These are phyloP conservation scores for Glyphotaelius pellucidus DNA, from an alignment of 2,888 invertebrate species.

Conservation along the genomic window DNA sequence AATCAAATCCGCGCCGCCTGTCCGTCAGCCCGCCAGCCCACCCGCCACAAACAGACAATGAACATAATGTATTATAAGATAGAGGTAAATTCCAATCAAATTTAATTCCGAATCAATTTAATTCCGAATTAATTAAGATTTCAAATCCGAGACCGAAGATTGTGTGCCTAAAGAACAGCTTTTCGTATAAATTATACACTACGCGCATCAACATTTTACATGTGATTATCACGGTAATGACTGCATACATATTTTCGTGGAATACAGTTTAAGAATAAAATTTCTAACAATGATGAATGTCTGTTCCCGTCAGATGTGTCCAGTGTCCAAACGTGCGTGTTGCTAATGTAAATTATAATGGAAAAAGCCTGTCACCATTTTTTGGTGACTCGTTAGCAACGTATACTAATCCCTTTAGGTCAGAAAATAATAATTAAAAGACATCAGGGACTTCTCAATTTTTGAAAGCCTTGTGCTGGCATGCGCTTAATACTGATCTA, in stretches of 20 bases:
- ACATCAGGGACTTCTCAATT: constrained; percentile 3
- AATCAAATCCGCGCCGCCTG: no score
- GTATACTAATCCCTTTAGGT: constrained; percentile 6
- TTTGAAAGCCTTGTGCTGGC: not conserved
- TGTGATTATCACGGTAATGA: no score
- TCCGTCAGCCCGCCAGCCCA: no score
- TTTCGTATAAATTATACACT: no score
- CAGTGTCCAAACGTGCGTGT: not conserved
- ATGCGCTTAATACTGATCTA: not conserved
- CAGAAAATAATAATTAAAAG: constrained; percentile 18
- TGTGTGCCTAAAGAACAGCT: no score
- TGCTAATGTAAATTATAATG: constrained; percentile 15
- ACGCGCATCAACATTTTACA: no score
- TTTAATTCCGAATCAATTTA: no score
- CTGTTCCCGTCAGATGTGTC: not conserved
- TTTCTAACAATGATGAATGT: not conserved
- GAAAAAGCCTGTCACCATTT: constrained; percentile 10
- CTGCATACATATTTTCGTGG: not conserved
- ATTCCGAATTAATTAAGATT: no score
- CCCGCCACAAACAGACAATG: no score
- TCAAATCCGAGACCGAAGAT: no score
- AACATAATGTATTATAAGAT: no score
- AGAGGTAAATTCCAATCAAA: no score
- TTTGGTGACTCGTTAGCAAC: constrained; percentile 6
- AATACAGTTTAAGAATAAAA: not conserved